phyloP scores from a whole-genome alignment of 2,888 invertebrate genomes.

The Caenorhabditis angaria region DNA sequence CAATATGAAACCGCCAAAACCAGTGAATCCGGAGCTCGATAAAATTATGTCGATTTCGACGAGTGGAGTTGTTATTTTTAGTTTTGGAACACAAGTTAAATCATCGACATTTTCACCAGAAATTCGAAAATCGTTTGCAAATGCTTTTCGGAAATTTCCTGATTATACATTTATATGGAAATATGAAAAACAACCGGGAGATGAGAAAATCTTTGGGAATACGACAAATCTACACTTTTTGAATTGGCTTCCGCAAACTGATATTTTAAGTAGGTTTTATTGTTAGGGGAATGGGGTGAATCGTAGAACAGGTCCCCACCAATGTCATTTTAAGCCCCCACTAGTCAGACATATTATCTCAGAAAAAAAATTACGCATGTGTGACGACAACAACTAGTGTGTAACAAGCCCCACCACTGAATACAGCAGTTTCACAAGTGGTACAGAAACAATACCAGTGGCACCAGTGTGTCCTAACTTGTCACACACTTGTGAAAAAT shows the following conservation, averaged over 20 bases:
- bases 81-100: constrained; percentile 54
- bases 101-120: constrained; percentile 25
- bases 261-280: constrained; percentile 48
- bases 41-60: constrained; percentile 14
- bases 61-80: constrained; percentile 52
- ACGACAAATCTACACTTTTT: constrained; percentile 42
- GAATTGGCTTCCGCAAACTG: constrained; percentile 60
- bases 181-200: constrained; percentile 39
- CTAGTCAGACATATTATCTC: too few relatives aligned
- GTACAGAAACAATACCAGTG: too few relatives aligned
- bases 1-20: constrained; percentile 29
- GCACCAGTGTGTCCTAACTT: too few relatives aligned
- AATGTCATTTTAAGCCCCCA: too few relatives aligned
- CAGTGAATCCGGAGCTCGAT: constrained; percentile 23
- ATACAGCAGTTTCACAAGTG: too few relatives aligned
- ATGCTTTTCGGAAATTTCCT: constrained; percentile 53
- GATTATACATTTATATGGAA: constrained; percentile 57
- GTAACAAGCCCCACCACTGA: too few relatives aligned
- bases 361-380: too few relatives aligned
- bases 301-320: too few relatives aligned
- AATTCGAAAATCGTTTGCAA: constrained; percentile 35
- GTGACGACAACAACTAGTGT: too few relatives aligned
- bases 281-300: background rate
- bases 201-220: constrained; percentile 38
- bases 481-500: too few relatives aligned